Conservation (phyloP, 2,888 invertebrate species). For the Philereme vetulata region DNA sequence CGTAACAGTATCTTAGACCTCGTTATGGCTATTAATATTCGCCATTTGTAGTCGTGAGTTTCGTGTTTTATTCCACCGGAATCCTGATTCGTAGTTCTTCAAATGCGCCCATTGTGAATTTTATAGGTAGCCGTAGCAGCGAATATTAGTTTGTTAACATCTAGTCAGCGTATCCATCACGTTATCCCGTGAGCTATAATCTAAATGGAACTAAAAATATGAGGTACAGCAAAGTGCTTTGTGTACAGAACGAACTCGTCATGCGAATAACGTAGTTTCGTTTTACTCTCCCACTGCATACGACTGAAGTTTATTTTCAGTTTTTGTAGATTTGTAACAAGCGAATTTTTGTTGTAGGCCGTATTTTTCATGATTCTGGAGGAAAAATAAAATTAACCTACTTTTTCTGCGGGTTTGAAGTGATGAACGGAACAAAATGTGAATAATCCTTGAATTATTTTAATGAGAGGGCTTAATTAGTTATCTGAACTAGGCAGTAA, state of each 20-base stretch:
- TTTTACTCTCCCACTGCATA: conserved; percentile 24
- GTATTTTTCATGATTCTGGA: conserved; percentile 19
- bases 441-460: conserved; percentile 13
- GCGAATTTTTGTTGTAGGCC: conserved; percentile 21
- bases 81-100: too few relatives aligned
- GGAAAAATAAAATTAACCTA: conserved; percentile 31
- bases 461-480: conserved; percentile 3
- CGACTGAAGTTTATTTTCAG: conserved; percentile 30
- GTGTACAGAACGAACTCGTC: conserved; percentile 12
- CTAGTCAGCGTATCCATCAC: too few relatives aligned
- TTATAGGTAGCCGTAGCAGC: too few relatives aligned
- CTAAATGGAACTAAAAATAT: neutral
- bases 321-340: conserved; percentile 34
- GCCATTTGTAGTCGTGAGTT: too few relatives aligned
- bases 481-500: neutral
- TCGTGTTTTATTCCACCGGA: too few relatives aligned
- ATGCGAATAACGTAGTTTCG: conserved; percentile 28
- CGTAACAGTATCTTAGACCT: too few relatives aligned
- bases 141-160: too few relatives aligned
- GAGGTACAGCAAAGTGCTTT: conserved; percentile 5
- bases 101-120: too few relatives aligned
- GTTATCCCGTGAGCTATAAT: neutral
- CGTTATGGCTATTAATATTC: too few relatives aligned
- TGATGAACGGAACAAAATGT: conserved; percentile 12
- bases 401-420: conserved; percentile 21